Base-by-base conservation (phyloP, 2,888 invertebrate species). In the Smittia sp. region DNA sequence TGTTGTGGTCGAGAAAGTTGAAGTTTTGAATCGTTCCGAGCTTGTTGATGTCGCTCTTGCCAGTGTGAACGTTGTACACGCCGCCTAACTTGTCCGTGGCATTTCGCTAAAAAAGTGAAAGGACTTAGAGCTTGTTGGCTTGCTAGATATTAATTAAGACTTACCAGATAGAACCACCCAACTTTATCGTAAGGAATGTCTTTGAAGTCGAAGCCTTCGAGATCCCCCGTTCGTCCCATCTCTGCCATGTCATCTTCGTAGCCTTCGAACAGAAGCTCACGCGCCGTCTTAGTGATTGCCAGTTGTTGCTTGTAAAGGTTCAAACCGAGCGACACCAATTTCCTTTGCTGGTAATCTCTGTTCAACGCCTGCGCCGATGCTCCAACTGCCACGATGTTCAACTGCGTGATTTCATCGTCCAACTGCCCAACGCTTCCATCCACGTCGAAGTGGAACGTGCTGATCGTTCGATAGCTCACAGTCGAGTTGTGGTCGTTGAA, bases 351-450 rank as follows among this genome's bases (percentile, higher is more conserved):
- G 24, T 65, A 73, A 3, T 73, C 25, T 41, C 63, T 46, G n/a
- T 73, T 63, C 13, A 63, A 9, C 9, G 65, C n/a, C 11, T 65
- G 46, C 18, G 41, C 73, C 13, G 27, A 25, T 18, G 65, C 65
- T 11, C 63, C 95, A 83, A 91, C 84, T 70, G 90, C 89, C 6
- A 93, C 88, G 1, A 90, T 87, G 80, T 95, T 94, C 0, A 94
- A 80, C 0, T 90, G 90, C 0, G 88, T 89, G 74, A 94, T 84
- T 54, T 84, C 83, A 78, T 93, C 93, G 13, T 85, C 81, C 13
- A 93, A 82, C n/a, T 84, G 85, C 0, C 92, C 92, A 68, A 85
- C 86, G 77, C 91, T 91, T 77, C 82, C 82, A 13, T 85, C 84
- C 1, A 84, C 84, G 76, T 90, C 89, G 78, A 90, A 94, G 79